Base-by-base conservation (phyloP, 2,113 vertebrate genomes). In the Pardalotus punctatus region DNA sequence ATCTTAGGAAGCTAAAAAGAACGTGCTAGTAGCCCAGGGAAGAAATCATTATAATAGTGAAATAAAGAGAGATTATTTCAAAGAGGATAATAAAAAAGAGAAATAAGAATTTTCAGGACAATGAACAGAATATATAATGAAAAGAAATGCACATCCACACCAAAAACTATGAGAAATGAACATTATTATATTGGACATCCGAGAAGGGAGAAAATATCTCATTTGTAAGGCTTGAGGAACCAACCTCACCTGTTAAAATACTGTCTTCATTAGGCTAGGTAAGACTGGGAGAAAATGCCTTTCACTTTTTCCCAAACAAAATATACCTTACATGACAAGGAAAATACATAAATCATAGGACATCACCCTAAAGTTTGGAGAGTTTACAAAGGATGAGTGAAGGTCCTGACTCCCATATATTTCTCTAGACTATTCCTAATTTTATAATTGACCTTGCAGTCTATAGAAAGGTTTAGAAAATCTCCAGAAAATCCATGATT, bases 401-500 rank as follows among this genome's bases (percentile, higher is more conserved):
- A 80, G 0, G 0, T 62, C 38, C 43, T 43, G 6, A 35, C 25
- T 66, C 4, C 13, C 2, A 0, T 43, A 2, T 13, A n/a, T 71
- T 15, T 47, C 8, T 76, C 51, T 86, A 51, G 27, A 35, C 7
- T 57, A 33, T 38, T 86, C 18, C 3, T 23, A 12, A 4, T 48
- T 64, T 36, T 86, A 13, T 22, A 16, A 74, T 42, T 31, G 3
- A 4, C 17, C 18, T 71, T 62, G 14, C 6, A 33, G 2, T 27
- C 28, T 51, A 38, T 7, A 54, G 31, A 76, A 35, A 61, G 2
- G 5, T 11, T 35, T 13, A 54, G 31, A 83, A 61, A 76, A 47
- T 12, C 12, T 48, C 22, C 21, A 54, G 29, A 76, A 54, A 69
- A 42, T 42, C 29, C 40, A 27, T 69, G 1, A 47, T 35, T 35